phyloP scores from a whole-genome alignment of 2,113 vertebrate genomes.

The Mionectes macconnelli region DNA sequence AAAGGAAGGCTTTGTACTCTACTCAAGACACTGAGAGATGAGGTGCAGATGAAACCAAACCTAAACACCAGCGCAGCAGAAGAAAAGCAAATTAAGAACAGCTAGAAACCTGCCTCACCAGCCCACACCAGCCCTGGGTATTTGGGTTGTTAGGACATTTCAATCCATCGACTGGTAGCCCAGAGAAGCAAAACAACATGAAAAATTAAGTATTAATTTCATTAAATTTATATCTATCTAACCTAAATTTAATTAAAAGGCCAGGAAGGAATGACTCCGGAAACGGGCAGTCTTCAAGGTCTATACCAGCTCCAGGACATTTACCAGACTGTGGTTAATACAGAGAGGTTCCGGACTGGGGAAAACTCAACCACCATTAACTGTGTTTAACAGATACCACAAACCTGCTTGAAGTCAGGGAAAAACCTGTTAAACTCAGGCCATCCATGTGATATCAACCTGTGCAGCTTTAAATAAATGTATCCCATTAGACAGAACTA shows the following conservation, averaged over 20 bases:
- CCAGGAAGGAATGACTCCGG: neutral
- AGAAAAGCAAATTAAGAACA: neutral
- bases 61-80: neutral
- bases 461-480: neutral
- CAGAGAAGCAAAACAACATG: neutral
- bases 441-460: neutral
- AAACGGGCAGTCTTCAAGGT: neutral
- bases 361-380: neutral
- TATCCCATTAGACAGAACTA: neutral
- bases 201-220: neutral
- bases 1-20: neutral
- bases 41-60: neutral
- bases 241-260: neutral
- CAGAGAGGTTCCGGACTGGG: neutral
- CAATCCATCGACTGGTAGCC: rapidly evolving
- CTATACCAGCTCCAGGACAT: neutral
- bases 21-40: neutral
- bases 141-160: neutral
- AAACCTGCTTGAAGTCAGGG: neutral
- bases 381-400: neutral
- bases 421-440: neutral
- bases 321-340: neutral
- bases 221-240: neutral
- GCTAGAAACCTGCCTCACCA: neutral
- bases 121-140: neutral